Base-by-base conservation (phyloP, 2,888 invertebrate species). In the Rhagonycha fulva region DNA sequence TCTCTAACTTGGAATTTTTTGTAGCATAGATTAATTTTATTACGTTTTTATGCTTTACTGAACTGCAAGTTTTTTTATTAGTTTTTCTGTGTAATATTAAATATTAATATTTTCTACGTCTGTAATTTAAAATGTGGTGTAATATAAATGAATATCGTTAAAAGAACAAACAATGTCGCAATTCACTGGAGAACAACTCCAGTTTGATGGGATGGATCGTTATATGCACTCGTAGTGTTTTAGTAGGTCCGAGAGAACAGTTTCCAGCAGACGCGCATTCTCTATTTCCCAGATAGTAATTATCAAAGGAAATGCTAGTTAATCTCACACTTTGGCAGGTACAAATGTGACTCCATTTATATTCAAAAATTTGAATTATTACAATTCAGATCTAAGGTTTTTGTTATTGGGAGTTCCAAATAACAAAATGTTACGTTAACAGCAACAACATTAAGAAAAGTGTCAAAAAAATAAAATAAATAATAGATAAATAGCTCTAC, bases 151-250 rank as follows among this genome's bases (percentile, higher is more conserved):
- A 69, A 63, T 72, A 67, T 63, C 47, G 69, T 69, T 63, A 28
- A 75, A 74, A 78, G 80, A 78, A 78, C 77, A 81, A 81, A 81
- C 79, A 80, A 72, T 78, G 80, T 80, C 80, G 80, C 78, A 78
- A 75, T 76, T 79, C 72, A 60, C 62, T 60, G 23, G 74, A 81
- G 76, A 78, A 78, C 79, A 70, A 78, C 79, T 70, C 70, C 71
- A 70, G 70, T 76, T 80, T 79, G 80, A 81, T 80, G 79, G 78
- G 79, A 78, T 78, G 78, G 79, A 78, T 78, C 76, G 79, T 80
- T 80, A 80, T 77, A 79, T 80, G 79, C 79, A 79, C 78, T 77
- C 70, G 70, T 67, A 74, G 69, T 62, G 47, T n/a, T 63, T 24
- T 60, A 32, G 66, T 70, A 74, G 70, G 74, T 74, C 70, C 66